phyloP scores from a whole-genome alignment of 2,797 vertebrate genomes.

The Poecilia wingei region DNA sequence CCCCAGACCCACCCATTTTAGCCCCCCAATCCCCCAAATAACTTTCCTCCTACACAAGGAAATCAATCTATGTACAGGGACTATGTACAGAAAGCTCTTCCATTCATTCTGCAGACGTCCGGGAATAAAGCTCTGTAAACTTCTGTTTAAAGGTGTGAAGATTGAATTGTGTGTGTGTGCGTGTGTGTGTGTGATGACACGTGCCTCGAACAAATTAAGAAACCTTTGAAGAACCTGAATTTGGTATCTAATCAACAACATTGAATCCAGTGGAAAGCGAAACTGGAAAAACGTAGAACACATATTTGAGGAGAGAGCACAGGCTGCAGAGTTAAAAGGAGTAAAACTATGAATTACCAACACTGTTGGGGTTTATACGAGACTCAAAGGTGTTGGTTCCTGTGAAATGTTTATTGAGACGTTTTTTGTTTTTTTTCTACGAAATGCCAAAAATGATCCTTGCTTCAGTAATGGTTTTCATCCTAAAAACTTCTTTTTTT shows the following conservation, averaged over 20 bases:
- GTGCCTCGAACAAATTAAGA: not conserved
- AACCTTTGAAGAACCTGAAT: not conserved
- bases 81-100: constrained; percentile 89
- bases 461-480: not conserved
- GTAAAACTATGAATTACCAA: not conserved
- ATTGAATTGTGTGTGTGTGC: constrained; percentile 1
- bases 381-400: not conserved
- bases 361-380: not conserved
- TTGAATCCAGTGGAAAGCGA: not conserved
- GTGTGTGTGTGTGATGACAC: constrained; percentile 29
- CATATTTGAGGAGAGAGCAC: not conserved
- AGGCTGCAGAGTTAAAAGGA: not conserved
- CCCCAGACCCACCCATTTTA: not conserved
- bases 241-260: constrained; percentile 8
- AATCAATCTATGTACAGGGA: constrained; percentile 91
- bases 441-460: not conserved
- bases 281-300: not conserved
- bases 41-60: constrained; percentile 43
- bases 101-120: constrained; percentile 76
- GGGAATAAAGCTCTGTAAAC: constrained; percentile 91
- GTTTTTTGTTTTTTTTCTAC: not conserved
- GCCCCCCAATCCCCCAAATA: not conserved
- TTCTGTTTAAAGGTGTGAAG: constrained; percentile 43
- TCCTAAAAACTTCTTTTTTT: not conserved
- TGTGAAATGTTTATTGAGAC: not conserved